Evolutionary conservation across 2,888 invertebrate species (phyloP).

Genomic region (Aelia acuminata): DNA sequence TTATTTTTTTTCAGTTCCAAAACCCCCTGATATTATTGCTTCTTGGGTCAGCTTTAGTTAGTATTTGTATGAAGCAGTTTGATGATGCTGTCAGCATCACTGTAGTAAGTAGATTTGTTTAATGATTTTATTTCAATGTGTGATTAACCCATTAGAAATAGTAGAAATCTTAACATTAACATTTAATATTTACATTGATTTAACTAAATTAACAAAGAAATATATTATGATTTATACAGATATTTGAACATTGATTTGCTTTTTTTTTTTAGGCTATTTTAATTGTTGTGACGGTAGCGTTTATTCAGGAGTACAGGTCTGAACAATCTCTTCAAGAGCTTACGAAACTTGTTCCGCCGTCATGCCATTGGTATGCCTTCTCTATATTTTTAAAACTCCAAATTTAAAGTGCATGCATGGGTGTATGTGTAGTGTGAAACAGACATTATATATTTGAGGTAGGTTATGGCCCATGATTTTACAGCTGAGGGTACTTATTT

Average conservation of each 20-base stretch:
- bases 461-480: no score
- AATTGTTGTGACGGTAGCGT: conserved; percentile 98
- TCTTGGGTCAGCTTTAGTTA: conserved; percentile 93
- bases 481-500: no score
- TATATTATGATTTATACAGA: neutral
- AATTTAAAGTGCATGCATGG: no score
- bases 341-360: conserved; percentile 96
- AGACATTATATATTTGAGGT: no score
- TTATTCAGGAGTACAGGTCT: conserved; percentile 98
- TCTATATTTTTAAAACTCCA: neutral
- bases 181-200: neutral
- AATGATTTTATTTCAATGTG: neutral
- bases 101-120: conserved; percentile 80
- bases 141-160: neutral
- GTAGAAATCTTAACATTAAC: neutral
- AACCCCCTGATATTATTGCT: conserved; percentile 96
- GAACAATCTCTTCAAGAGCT: conserved; percentile 98
- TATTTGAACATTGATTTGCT: neutral
- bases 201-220: neutral
- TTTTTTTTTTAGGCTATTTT: conserved; percentile 75
- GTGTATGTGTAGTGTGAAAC: no score
- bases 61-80: conserved; percentile 95
- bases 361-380: conserved; percentile 86
- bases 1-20: conserved; percentile 81
- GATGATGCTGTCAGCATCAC: conserved; percentile 99